These are phyloP conservation scores for Caradrina clavipalpis DNA, from an alignment of 2,888 invertebrate genomes.

Conservation along the genomic window DNA sequence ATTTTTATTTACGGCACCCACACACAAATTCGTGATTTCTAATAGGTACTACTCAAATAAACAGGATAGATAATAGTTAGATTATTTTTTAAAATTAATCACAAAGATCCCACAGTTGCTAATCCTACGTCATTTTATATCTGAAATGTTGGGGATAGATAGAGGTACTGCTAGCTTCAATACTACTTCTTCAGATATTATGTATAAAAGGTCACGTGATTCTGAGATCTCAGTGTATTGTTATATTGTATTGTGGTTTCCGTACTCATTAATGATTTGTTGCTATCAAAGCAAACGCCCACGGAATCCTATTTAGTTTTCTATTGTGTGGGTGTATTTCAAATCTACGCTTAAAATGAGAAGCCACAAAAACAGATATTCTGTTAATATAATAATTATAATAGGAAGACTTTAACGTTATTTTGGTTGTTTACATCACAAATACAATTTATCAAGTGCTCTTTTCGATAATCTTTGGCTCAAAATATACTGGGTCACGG, in stretches of 20 bases:
- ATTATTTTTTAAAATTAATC: no score
- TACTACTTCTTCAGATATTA: no score
- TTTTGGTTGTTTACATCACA: background rate
- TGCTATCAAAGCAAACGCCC: background rate
- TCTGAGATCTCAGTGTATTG: background rate
- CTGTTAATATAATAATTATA: background rate
- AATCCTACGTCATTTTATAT: background rate
- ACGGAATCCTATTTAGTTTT: background rate
- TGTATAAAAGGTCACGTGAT: background rate
- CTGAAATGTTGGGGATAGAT: background rate
- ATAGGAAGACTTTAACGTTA: background rate
- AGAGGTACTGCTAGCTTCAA: background rate
- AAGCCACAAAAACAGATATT: background rate
- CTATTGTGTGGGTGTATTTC: background rate
- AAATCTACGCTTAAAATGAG: background rate
- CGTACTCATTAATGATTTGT: background rate
- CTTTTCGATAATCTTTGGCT: background rate
- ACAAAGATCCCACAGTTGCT: background rate
- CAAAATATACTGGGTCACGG: background rate
- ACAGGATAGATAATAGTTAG: no score
- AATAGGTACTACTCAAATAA: background rate
- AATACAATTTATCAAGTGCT: slow-evolving; percentile 1
- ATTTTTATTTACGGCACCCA: background rate
- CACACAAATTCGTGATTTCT: background rate
- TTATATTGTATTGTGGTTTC: background rate